phyloP scores from a whole-genome alignment of 2,797 vertebrate species.

The Centropyge bicolor region DNA sequence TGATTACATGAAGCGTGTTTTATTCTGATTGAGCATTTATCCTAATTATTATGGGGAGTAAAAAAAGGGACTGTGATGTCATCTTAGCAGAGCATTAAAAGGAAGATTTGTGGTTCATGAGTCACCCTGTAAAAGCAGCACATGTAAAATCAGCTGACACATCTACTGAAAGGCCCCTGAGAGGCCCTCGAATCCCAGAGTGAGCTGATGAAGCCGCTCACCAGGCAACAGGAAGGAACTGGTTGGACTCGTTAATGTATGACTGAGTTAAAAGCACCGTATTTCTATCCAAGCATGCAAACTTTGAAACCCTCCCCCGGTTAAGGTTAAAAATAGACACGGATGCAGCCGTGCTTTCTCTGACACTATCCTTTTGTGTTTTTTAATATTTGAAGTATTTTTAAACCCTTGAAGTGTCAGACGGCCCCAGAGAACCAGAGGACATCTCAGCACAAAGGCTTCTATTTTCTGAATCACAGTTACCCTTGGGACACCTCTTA shows the following conservation, averaged over 20 bases:
- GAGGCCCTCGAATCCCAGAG: conserved; percentile 3
- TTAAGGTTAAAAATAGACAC: not conserved
- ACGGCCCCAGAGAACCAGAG: not conserved
- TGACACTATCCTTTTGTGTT: not conserved
- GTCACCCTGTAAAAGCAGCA: not conserved
- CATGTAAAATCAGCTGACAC: not conserved
- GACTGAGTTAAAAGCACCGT: not conserved
- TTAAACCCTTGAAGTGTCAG: conserved; percentile 18
- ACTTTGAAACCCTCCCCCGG: not conserved
- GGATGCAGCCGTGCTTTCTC: not conserved
- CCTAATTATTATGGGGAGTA: not conserved
- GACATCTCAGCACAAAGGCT: conserved; percentile 3
- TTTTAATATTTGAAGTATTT: conserved; percentile 21
- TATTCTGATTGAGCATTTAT: not conserved
- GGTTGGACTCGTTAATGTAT: not conserved
- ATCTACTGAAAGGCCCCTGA: conserved; percentile 10
- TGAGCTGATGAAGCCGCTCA: conserved; percentile 30
- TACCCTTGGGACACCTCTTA: not conserved
- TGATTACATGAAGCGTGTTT: not conserved
- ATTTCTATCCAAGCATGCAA: not conserved
- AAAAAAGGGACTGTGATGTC: not conserved
- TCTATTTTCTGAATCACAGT: conserved; percentile 10
- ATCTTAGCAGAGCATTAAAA: not conserved
- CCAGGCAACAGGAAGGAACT: conserved; percentile 1
- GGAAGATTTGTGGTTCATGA: not conserved